Conservation (phyloP, 2,797 vertebrate genomes). For the Spea hammondii region DNA sequence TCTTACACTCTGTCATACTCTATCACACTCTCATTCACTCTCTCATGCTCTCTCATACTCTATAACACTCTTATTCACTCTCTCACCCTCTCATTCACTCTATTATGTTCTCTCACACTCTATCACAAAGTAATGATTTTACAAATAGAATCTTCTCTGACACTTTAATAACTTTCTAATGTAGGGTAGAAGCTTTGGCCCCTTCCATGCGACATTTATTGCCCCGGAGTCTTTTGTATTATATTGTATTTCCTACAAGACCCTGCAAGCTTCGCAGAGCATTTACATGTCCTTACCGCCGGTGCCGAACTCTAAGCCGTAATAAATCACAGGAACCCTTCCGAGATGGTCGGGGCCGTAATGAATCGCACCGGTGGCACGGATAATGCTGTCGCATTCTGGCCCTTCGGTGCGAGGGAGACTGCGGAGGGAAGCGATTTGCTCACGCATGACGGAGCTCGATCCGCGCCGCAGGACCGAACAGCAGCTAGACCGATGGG, state of each 20-base stretch:
- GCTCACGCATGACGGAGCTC: slow-evolving; percentile 71
- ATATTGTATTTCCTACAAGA: slow-evolving; percentile 67
- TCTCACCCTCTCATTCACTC: too few species aligned
- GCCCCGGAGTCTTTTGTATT: slow-evolving; percentile 52
- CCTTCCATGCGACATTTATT: background rate
- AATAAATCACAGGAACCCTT: slow-evolving; percentile 77
- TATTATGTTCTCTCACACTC: too few species aligned
- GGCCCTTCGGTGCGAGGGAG: slow-evolving; percentile 66
- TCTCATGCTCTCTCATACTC: too few species aligned
- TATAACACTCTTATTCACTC: too few species aligned
- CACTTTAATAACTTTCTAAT: background rate
- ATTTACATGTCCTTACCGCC: slow-evolving; percentile 73
- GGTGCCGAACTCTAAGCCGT: slow-evolving; percentile 71
- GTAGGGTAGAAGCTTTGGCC: background rate
- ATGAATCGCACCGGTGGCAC: slow-evolving; percentile 77
- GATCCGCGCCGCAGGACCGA: slow-evolving; percentile 63
- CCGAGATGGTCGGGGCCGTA: slow-evolving; percentile 67
- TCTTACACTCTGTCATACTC: too few species aligned
- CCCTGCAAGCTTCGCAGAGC: slow-evolving; percentile 70
- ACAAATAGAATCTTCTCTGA: too few species aligned
- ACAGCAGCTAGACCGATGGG: slow-evolving; percentile 63
- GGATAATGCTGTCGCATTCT: slow-evolving; percentile 81
- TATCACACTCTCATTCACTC: too few species aligned
- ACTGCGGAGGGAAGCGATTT: slow-evolving; percentile 63
- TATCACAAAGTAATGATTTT: too few species aligned